Percentiles rank a stretch among this genome's conserved stretches.
Conservation (phyloP, 1,140 invertebrate genomes). For the Drosophila orena region DNA sequence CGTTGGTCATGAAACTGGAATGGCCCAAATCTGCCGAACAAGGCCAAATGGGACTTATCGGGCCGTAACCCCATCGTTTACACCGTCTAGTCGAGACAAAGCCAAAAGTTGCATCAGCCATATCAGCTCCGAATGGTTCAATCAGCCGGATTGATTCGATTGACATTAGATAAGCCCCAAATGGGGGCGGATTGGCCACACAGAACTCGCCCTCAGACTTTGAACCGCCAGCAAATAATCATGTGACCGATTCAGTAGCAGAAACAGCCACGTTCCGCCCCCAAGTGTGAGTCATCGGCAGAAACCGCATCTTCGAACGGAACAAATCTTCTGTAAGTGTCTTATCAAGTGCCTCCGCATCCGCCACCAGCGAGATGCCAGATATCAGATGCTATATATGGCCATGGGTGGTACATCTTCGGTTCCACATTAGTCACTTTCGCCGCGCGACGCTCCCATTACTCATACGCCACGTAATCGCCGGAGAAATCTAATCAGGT, state of each 20-base stretch:
- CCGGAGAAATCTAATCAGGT: constrained; percentile 28
- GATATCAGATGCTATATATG: constrained; percentile 25
- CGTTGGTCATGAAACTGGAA: constrained; percentile 1
- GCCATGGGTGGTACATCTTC: constrained; percentile 2
- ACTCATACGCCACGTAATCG: constrained; percentile 76
- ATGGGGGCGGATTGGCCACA: neutral
- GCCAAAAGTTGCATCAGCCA: constrained; percentile 71
- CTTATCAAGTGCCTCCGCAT: constrained; percentile 18
- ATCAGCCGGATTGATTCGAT: constrained; percentile 15
- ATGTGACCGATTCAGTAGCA: constrained; percentile 21
- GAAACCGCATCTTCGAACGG: constrained; percentile 9
- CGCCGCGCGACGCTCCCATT: constrained; percentile 36
- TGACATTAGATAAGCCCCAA: constrained; percentile 22
- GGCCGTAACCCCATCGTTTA: constrained; percentile 42
- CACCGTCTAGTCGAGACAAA: constrained; percentile 23
- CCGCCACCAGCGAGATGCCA: constrained; percentile 6
- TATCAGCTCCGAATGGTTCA: constrained; percentile 24
- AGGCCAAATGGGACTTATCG: constrained; percentile 24
- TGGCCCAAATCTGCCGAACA: constrained; percentile 40
- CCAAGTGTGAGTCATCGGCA: constrained; percentile 34
- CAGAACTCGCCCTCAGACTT: constrained; percentile 21
- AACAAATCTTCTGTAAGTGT: constrained; percentile 11
- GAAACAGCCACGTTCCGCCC: neutral
- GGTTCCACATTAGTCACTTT: constrained; percentile 37
- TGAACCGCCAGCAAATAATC: constrained; percentile 25